phyloP scores from a whole-genome alignment of 2,888 invertebrate species.

The Cephus sareptanus region DNA sequence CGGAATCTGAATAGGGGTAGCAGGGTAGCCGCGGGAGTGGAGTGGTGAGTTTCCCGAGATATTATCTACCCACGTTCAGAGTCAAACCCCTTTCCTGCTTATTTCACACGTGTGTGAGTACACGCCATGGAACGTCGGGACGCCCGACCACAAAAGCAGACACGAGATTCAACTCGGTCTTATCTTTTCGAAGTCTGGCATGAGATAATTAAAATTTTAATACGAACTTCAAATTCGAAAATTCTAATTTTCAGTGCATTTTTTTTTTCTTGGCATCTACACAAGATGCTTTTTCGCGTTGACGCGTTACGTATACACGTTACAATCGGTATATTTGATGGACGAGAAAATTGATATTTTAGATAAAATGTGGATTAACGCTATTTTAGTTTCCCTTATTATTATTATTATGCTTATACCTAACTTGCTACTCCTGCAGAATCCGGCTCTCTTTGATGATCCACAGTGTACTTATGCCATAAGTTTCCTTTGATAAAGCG shows the following conservation, averaged over 20 bases:
- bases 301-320: no score
- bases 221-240: not conserved
- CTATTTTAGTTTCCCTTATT: not conserved
- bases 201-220: not conserved
- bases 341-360: no score
- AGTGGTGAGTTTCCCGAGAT: slow-evolving; percentile 6
- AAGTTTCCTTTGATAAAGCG: not conserved
- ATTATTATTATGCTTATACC: not conserved
- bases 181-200: not conserved
- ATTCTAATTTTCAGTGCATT: not conserved
- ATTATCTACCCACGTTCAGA: not conserved
- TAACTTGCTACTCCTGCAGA: not conserved
- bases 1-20: slow-evolving; percentile 3
- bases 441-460: not conserved
- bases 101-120: not conserved
- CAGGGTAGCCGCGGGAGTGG: not conserved
- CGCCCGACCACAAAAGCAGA: not conserved
- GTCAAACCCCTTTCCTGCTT: slow-evolving; percentile 3
- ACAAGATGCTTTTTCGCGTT: no score
- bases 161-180: not conserved
- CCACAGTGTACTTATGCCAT: not conserved
- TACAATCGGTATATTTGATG: no score
- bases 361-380: not conserved
- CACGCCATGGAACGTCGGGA: not conserved
- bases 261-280: not conserved